Conservation (phyloP, 2,113 vertebrate species). For the Athene noctua region DNA sequence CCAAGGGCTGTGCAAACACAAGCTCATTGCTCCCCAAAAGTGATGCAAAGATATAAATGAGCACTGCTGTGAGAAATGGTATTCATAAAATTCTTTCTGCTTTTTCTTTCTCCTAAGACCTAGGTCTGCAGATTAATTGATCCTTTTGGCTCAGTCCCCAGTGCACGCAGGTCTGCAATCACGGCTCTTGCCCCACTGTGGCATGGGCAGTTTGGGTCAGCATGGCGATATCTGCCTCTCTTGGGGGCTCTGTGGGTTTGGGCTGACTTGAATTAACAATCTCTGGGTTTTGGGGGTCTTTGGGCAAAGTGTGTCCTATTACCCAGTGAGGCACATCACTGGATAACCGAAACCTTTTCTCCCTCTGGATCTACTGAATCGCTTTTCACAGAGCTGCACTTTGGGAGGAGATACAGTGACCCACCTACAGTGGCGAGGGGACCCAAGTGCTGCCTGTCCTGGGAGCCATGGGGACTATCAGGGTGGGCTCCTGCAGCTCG, state of each 20-base stretch:
- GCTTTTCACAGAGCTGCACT: neutral
- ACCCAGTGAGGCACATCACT: neutral
- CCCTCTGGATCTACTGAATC: neutral
- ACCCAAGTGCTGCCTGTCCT: fast-evolving
- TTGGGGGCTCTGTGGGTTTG: neutral
- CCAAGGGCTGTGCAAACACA: neutral
- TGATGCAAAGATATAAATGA: neutral
- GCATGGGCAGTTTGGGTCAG: neutral
- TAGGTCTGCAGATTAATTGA: neutral
- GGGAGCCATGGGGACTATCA: neutral
- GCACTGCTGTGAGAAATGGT: neutral
- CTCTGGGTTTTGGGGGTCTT: neutral
- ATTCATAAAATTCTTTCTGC: neutral
- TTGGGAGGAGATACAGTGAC: neutral
- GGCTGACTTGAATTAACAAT: neutral
- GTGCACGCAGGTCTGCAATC: neutral
- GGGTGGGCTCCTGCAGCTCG: neutral
- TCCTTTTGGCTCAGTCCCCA: neutral
- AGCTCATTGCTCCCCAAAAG: neutral
- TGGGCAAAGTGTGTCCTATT: neutral
- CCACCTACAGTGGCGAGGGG: neutral
- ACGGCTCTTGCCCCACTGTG: neutral
- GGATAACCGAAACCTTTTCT: neutral
- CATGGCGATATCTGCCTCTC: neutral
- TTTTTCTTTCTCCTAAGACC: neutral